Percentiles rank a stretch among this genome's conserved stretches.
phyloP scores from a whole-genome alignment of 1,140 invertebrate species.

The Zophobas atratus region DNA sequence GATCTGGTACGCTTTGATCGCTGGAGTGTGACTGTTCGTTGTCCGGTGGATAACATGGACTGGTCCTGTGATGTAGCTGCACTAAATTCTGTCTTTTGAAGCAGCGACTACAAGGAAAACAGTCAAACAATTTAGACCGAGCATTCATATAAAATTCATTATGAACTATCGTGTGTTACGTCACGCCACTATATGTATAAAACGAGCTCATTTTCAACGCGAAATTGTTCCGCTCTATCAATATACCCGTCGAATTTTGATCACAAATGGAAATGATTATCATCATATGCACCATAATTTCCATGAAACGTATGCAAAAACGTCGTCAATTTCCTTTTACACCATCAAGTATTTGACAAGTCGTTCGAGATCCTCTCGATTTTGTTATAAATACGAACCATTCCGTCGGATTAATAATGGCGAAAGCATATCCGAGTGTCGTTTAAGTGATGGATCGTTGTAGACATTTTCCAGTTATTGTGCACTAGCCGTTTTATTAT shows the following conservation, averaged over 20 bases:
- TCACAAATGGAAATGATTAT: background rate
- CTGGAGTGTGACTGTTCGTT: no score
- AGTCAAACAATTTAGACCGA: no score
- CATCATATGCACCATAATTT: background rate
- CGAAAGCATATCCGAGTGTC: conserved; percentile 35
- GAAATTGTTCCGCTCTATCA: no score
- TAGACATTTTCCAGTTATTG: conserved; percentile 38
- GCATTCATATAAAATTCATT: no score
- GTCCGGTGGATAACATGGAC: no score
- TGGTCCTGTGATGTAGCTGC: no score
- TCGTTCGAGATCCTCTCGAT: conserved; percentile 4
- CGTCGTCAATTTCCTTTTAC: background rate
- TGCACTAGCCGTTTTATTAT: conserved; percentile 36
- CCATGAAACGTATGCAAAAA: background rate
- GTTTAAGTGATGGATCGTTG: conserved; percentile 27
- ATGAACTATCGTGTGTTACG: no score
- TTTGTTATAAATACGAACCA: conserved; percentile 22
- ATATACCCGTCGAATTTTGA: background rate
- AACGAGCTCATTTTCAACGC: no score
- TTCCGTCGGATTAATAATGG: conserved; percentile 25
- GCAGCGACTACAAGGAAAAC: no score
- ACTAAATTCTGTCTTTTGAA: no score
- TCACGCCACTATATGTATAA: no score
- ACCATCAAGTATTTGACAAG: conserved; percentile 11
- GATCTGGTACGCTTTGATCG: no score